A percentile compares a stretch with the other conserved stretches of the same genome.
Evolutionary conservation across 2,113 vertebrate species (phyloP).

Genomic region (Candoia aspera): DNA sequence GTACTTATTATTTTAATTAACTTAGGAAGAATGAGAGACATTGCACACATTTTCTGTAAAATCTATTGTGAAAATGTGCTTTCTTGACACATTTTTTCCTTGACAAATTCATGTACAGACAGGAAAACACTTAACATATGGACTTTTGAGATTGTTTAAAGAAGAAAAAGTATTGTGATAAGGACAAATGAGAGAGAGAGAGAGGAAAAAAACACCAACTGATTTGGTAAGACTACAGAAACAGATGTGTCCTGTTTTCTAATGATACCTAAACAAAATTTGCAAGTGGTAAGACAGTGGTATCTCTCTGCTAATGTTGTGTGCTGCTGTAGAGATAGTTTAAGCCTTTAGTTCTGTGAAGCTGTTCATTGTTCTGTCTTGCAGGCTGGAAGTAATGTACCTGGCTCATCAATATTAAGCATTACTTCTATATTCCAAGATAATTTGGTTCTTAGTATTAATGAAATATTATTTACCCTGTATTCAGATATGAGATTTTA

Average conservation of each 20-base stretch:
- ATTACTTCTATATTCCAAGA: background rate
- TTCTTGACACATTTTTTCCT: background rate
- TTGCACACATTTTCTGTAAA: background rate
- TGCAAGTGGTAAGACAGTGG: background rate
- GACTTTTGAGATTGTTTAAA: constrained; percentile 13
- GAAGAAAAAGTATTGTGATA: background rate
- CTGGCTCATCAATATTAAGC: background rate
- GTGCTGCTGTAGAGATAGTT: background rate
- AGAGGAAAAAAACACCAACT: background rate
- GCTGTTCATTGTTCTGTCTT: background rate
- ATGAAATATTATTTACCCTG: background rate
- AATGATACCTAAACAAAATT: background rate
- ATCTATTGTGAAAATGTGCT: background rate
- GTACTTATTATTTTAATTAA: background rate
- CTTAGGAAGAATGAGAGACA: background rate
- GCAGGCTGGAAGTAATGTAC: background rate
- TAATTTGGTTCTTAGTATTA: background rate
- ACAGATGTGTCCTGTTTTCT: background rate
- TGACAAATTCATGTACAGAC: background rate
- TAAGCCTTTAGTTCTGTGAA: background rate
- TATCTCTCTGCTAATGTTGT: background rate
- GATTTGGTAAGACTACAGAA: constrained; percentile 15
- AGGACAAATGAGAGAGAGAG: accelerated
- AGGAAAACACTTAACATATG: constrained; percentile 20
- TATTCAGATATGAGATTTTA: background rate